Conservation (phyloP, 2,888 invertebrate species). For the Atethmia centrago region DNA sequence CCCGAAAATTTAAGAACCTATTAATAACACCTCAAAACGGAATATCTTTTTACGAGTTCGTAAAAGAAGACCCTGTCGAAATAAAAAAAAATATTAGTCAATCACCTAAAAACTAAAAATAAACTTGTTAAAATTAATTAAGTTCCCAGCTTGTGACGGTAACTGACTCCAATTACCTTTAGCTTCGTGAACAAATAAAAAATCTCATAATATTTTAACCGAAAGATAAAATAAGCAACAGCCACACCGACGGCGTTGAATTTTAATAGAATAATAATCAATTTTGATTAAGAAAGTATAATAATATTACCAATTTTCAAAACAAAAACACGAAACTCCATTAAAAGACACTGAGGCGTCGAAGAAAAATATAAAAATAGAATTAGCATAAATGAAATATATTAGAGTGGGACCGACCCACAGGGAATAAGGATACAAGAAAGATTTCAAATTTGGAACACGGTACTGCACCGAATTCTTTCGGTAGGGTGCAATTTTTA, state of each 20-base stretch:
- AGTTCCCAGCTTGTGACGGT: slow-evolving; percentile 13
- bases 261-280: slow-evolving; percentile 43
- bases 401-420: slow-evolving; percentile 70
- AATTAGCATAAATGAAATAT: slow-evolving; percentile 78
- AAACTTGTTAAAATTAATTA: slow-evolving; percentile 22
- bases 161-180: slow-evolving; percentile 26
- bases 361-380: slow-evolving; percentile 61
- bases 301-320: slow-evolving; percentile 46
- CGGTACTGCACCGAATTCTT: slow-evolving; percentile 36
- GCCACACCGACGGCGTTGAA: slow-evolving; percentile 14
- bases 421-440: slow-evolving; percentile 66
- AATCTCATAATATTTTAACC: slow-evolving; percentile 1
- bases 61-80: neutral
- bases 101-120: slow-evolving; percentile 9
- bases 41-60: neutral
- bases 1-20: no score
- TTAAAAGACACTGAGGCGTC: slow-evolving; percentile 65
- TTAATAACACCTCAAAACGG: no score
- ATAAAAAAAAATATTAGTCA: neutral
- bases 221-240: slow-evolving; percentile 15
- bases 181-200: slow-evolving; percentile 28
- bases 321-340: slow-evolving; percentile 63
- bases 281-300: slow-evolving; percentile 38
- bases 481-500: slow-evolving; percentile 38
- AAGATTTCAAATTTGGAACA: slow-evolving; percentile 43